A percentile compares a stretch with the other conserved stretches of the same genome.
These are phyloP conservation scores for Vandiemenella viatica DNA, from an alignment of 2,888 invertebrate genomes.

Conservation along the genomic window DNA sequence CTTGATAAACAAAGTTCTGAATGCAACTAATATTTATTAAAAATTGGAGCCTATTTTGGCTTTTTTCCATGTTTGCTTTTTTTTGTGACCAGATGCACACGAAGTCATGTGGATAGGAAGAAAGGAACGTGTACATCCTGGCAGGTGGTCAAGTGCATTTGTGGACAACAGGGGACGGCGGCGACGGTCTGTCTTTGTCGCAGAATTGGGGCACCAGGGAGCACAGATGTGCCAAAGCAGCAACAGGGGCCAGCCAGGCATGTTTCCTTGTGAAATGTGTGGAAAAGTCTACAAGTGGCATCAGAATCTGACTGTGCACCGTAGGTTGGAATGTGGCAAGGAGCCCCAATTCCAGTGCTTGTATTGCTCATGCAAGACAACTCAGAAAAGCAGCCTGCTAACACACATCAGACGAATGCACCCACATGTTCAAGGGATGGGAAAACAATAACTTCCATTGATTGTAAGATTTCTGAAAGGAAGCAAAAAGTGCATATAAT, in stretches of 20 bases:
- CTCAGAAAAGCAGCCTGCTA: slow-evolving; percentile 7
- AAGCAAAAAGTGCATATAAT: too few species aligned
- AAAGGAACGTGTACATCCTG: not conserved
- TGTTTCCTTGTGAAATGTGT: slow-evolving; percentile 21
- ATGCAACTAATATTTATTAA: not conserved
- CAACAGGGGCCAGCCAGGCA: not conserved
- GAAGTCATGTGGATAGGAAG: too few species aligned
- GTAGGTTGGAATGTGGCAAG: slow-evolving; percentile 39
- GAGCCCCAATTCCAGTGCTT: slow-evolving; percentile 26
- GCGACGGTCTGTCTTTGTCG: not conserved
- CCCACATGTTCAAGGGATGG: too few species aligned
- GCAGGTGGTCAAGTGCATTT: not conserved
- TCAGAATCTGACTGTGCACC: slow-evolving; percentile 28
- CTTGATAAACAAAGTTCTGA: too few species aligned
- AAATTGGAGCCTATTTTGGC: not conserved
- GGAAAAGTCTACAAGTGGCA: slow-evolving; percentile 22
- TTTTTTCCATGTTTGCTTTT: too few species aligned
- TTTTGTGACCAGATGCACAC: too few species aligned
- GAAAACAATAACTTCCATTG: too few species aligned
- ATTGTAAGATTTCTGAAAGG: too few species aligned
- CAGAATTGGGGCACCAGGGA: not conserved
- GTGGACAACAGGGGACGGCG: slow-evolving; percentile 17
- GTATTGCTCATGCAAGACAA: slow-evolving; percentile 15
- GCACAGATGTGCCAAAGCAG: not conserved
- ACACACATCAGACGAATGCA: slow-evolving; percentile 5